A percentile compares a stretch with the other conserved stretches of the same genome.
These are phyloP conservation scores for Athene noctua DNA, from an alignment of 2,113 vertebrate species.

Conservation along the genomic window DNA sequence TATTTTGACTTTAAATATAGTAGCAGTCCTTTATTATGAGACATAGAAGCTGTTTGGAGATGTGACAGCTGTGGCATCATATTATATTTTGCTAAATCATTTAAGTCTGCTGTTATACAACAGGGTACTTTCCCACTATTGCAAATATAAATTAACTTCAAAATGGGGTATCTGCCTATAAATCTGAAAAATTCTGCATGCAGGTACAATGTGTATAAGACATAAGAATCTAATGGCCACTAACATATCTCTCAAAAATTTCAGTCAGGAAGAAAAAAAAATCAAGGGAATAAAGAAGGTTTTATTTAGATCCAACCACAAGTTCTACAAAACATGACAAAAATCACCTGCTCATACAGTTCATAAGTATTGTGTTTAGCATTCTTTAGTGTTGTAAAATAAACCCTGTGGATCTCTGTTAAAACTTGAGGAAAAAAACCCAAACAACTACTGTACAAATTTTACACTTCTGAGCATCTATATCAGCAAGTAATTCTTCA, in stretches of 20 bases:
- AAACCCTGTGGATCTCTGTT: neutral
- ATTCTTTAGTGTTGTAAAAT: neutral
- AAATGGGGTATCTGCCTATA: neutral
- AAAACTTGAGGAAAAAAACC: neutral
- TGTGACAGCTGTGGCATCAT: constrained; percentile 38
- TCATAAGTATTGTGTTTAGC: neutral
- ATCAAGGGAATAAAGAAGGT: neutral
- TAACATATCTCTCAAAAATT: neutral
- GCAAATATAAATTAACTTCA: neutral
- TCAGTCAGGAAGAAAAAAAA: neutral
- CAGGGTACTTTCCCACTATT: neutral
- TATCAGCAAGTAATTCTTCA: neutral
- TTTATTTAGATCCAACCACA: neutral
- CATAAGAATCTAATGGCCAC: neutral
- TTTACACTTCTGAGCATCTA: neutral
- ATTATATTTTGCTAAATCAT: constrained; percentile 14
- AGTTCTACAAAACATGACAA: neutral
- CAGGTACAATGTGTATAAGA: neutral
- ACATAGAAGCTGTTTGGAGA: constrained; percentile 25
- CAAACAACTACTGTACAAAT: neutral
- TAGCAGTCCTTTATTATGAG: constrained; percentile 32
- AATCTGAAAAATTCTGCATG: neutral
- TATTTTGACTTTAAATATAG: constrained; percentile 59
- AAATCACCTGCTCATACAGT: neutral
- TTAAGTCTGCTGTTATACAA: constrained; percentile 18